Evolutionary conservation across 2,797 vertebrate species (phyloP), one percentile per base, ranked within the genome.

Genomic region (Oryzias sinensis): DNA sequence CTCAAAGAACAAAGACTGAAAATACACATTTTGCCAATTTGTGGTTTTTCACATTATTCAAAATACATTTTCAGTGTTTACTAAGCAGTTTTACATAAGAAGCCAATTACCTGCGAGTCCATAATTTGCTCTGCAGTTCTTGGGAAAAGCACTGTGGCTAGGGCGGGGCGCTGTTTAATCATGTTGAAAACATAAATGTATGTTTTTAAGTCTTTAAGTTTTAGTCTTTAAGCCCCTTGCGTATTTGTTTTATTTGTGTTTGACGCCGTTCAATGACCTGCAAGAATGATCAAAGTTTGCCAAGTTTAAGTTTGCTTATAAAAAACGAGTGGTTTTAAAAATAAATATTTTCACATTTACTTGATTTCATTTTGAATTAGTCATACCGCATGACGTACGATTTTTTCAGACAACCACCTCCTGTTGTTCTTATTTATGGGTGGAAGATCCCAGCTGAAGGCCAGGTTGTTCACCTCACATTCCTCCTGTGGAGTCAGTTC

Each of bases 401-500:
- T 41, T 52, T 52, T 41, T 29, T 52, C 50, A 14, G 50, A 13
- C 50, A 52, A 52, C 50, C 50, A 52, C 33, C 33, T 40, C 17
- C 37, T 52, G 50, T 52, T 52, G 17, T 51, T 20, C 14, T 7
- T 25, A 49, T 15, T 53, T 15, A 53, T n/a, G 14, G 51, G 37
- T 42, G 40, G 51, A 53, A 53, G 20, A 42, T 42, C 51, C 51
- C 37, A 53, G 33, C 20, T 8, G 20, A 53, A 42, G 51, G 51
- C 40, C 40, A 53, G 14, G 18, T 22, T 53, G 37, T 53, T 53
- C 51, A 52, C 50, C 18, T 52, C 49, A 40, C 49, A 40, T 40
- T 17, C 11, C 20, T 52, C 49, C 49, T 52, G 29, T 52, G n/a
- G 17, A 20, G n/a, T 52, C 49, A 53, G 41, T 43, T 54, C 15